Conservation (phyloP, 2,797 vertebrate genomes). For the Lithobates sylvaticus region DNA sequence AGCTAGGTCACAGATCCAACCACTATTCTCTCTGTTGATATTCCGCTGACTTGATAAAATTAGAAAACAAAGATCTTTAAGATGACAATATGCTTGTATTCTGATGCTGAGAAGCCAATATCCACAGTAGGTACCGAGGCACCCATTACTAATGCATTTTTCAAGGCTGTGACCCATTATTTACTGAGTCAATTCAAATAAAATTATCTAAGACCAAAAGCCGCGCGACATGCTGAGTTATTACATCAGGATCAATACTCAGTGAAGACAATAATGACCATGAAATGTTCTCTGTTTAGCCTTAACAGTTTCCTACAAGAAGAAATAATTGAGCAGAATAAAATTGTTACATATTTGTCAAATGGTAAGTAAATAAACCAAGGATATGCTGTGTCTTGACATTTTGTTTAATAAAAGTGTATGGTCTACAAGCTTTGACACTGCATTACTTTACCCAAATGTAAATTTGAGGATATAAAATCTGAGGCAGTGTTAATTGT, state of each 20-base stretch:
- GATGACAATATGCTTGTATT: not conserved
- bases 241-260: slow-evolving; percentile 40
- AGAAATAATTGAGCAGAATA: slow-evolving; percentile 25
- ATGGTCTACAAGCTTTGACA: not conserved
- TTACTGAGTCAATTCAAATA: slow-evolving; percentile 15
- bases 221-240: slow-evolving; percentile 18
- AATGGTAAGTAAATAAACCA: slow-evolving; percentile 21
- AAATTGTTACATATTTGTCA: slow-evolving; percentile 26
- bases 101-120: not conserved
- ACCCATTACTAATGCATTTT: not conserved
- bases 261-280: slow-evolving; percentile 37
- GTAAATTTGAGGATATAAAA: no score
- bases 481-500: no score
- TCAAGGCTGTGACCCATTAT: slow-evolving; percentile 15
- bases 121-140: not conserved
- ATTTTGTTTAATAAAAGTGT: slow-evolving; percentile 14
- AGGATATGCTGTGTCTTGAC: slow-evolving; percentile 10
- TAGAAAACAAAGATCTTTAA: no score
- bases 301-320: slow-evolving; percentile 33
- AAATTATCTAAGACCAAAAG: slow-evolving; percentile 36
- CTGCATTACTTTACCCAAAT: no score
- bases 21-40: no score
- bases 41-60: no score
- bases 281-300: slow-evolving; percentile 34
- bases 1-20: no score